phyloP scores from a whole-genome alignment of 2,113 vertebrate species.

The Myotis brandtii region DNA sequence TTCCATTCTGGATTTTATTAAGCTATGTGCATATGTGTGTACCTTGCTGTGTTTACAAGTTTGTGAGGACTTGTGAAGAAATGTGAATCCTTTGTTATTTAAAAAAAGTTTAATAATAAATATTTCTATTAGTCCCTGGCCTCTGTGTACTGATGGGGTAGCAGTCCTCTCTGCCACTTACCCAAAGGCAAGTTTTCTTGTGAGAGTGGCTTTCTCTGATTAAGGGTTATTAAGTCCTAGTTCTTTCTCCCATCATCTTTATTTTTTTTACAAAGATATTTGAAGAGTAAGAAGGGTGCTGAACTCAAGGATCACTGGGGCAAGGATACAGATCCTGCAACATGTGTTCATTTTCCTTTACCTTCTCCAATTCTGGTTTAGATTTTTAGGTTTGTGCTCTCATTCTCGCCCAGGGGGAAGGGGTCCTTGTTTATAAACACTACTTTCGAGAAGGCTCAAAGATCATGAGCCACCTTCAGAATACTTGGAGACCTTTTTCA shows the following conservation, averaged over 20 bases:
- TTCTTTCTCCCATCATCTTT: neutral
- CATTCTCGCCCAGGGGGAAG: neutral
- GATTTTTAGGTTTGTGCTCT: neutral
- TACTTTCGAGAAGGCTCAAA: constrained; percentile 39
- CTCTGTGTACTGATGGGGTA: constrained; percentile 3
- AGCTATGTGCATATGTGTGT: neutral
- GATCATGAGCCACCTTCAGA: neutral
- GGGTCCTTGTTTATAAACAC: neutral
- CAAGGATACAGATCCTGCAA: neutral
- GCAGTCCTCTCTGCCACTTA: constrained; percentile 15
- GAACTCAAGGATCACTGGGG: neutral
- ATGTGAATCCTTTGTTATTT: neutral
- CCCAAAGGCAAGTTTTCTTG: constrained; percentile 43
- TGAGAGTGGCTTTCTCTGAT: constrained; percentile 25
- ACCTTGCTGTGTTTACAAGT: constrained; percentile 19
- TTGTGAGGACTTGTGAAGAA: neutral
- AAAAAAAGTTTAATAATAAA: neutral
- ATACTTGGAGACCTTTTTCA: neutral
- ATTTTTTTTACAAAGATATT: neutral
- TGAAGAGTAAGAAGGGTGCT: neutral
- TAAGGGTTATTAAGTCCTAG: neutral
- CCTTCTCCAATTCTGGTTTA: neutral
- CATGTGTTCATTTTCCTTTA: neutral
- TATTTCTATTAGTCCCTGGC: neutral
- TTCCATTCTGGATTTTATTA: constrained; percentile 48